Conservation (phyloP, 1,140 invertebrate species). For the Zaprionus kolodkinae region DNA sequence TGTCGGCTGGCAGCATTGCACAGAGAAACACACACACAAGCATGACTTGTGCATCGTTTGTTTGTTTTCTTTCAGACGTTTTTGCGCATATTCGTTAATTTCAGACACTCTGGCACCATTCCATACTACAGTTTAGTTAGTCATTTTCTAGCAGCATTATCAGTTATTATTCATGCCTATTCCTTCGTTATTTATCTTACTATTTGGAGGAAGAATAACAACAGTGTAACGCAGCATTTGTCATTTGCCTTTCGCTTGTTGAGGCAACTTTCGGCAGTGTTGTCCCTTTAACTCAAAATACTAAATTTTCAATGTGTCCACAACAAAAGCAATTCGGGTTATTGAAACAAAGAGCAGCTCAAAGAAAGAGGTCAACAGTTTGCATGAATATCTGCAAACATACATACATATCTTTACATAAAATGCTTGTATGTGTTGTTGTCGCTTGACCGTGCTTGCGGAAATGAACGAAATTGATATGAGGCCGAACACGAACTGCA, state of each 20-base stretch:
- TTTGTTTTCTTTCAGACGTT: slow-evolving; percentile 54
- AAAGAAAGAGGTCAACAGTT: slow-evolving; percentile 37
- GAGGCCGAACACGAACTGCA: slow-evolving; percentile 10
- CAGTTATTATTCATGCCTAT: slow-evolving; percentile 58
- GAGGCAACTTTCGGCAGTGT: slow-evolving; percentile 6
- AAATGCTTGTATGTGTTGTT: slow-evolving; percentile 3
- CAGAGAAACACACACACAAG: slow-evolving; percentile 1
- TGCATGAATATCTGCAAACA: slow-evolving; percentile 1
- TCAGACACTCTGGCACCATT: slow-evolving; percentile 76
- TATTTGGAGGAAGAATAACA: slow-evolving; percentile 9
- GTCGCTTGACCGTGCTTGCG: slow-evolving; percentile 25
- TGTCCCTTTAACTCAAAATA: slow-evolving; percentile 27
- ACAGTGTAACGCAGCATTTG: slow-evolving; percentile 32
- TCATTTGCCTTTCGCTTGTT: slow-evolving; percentile 39
- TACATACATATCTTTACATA: background rate
- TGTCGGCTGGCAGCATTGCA: slow-evolving; percentile 34
- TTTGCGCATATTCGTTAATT: slow-evolving; percentile 46
- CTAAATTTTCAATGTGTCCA: slow-evolving; percentile 22
- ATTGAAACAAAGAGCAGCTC: slow-evolving; percentile 24
- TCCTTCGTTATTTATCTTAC: slow-evolving; percentile 17
- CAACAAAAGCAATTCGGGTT: slow-evolving; percentile 30
- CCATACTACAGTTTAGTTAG: slow-evolving; percentile 51
- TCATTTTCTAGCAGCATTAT: slow-evolving; percentile 67
- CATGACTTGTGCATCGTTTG: slow-evolving; percentile 55
- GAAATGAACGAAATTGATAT: slow-evolving; percentile 65